Percentiles rank a stretch among this genome's conserved stretches.
These are phyloP conservation scores for Melanargia galathea DNA, from an alignment of 2,888 invertebrate genomes.

Conservation along the genomic window DNA sequence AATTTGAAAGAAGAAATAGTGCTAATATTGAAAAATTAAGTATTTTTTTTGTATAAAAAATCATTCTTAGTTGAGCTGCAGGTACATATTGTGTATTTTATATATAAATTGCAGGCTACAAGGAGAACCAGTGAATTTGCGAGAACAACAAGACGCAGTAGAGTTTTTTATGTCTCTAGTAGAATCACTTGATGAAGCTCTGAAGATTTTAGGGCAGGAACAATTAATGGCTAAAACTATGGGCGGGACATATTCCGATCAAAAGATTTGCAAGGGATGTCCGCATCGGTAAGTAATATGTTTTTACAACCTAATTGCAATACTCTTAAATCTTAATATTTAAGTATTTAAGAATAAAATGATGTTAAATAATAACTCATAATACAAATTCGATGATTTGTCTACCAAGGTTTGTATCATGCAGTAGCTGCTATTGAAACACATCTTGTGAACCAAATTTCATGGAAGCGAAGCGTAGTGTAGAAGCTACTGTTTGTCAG, in stretches of 20 bases:
- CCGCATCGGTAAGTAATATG: conserved; percentile 89
- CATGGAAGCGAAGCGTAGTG: too few relatives aligned
- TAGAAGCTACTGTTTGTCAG: too few relatives aligned
- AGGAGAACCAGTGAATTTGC: conserved; percentile 97
- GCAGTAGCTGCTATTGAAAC: too few relatives aligned
- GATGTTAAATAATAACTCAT: too few relatives aligned
- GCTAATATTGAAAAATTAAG: not conserved
- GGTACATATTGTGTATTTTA: not conserved
- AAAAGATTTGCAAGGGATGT: conserved; percentile 99
- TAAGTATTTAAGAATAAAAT: too few relatives aligned
- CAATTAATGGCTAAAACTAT: conserved; percentile 96
- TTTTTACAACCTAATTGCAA: not conserved
- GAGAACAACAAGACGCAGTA: conserved; percentile 99
- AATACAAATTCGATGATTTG: too few relatives aligned
- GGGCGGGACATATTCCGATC: conserved; percentile 98
- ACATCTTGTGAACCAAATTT: too few relatives aligned
- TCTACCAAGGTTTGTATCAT: too few relatives aligned
- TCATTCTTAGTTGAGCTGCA: not conserved
- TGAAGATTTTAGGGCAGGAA: conserved; percentile 94
- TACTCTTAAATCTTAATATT: too few relatives aligned
- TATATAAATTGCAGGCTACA: conserved; percentile 84
- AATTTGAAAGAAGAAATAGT: not conserved
- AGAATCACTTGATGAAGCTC: conserved; percentile 97
- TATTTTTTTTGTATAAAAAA: not conserved
- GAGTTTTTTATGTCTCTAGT: conserved; percentile 99